Conservation (phyloP, 2,888 invertebrate genomes). For the Spodoptera picta region DNA sequence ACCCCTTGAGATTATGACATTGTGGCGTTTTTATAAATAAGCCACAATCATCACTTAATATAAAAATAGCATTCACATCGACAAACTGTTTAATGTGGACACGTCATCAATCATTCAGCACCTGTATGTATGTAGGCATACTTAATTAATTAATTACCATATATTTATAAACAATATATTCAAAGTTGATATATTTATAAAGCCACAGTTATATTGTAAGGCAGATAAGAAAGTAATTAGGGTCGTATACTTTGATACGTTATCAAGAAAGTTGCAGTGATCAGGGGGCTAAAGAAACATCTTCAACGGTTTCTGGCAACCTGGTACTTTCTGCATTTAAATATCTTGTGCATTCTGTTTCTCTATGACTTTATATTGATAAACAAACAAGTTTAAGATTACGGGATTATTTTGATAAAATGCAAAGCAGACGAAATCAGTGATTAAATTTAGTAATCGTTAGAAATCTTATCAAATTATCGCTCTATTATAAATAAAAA, state of each 20-base stretch:
- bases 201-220: not conserved
- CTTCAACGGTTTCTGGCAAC: conserved; percentile 28
- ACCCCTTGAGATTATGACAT: no score
- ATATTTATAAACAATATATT: conserved; percentile 4
- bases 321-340: conserved; percentile 36
- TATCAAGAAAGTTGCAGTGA: conserved; percentile 26
- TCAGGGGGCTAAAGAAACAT: conserved; percentile 23
- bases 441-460: no score
- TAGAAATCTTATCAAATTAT: not conserved
- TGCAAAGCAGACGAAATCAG: no score
- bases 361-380: no score
- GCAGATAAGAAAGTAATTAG: conserved; percentile 2
- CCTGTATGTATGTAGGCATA: no score
- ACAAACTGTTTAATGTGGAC: conserved; percentile 12
- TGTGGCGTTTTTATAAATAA: no score
- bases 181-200: not conserved
- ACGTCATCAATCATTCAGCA: conserved; percentile 9
- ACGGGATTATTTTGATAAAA: no score
- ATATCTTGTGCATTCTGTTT: conserved; percentile 12
- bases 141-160: conserved; percentile 1
- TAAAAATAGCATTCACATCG: conserved; percentile 10
- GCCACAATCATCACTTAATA: not conserved
- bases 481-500: conserved; percentile 10
- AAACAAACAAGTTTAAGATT: no score
- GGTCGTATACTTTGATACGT: conserved; percentile 8